phyloP scores from a whole-genome alignment of 2,888 invertebrate species.

The Volucella zonaria region DNA sequence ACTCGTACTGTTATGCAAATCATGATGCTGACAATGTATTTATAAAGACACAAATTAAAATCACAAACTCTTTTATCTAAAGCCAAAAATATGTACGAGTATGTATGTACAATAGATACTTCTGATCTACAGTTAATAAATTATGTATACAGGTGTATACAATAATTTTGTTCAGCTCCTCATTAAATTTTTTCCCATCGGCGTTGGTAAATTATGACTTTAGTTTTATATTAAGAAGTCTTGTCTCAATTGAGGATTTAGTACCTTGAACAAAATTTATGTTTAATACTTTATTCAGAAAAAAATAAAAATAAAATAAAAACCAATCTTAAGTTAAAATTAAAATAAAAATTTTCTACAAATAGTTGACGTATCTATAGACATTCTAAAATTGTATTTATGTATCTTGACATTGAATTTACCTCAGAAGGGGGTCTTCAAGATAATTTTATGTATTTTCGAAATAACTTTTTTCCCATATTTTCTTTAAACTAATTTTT shows the following conservation, averaged over 20 bases:
- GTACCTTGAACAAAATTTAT: neutral
- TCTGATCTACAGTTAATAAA: constrained; percentile 50
- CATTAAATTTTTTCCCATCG: neutral
- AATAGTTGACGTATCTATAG: constrained; percentile 31
- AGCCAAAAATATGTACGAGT: constrained; percentile 30
- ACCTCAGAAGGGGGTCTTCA: constrained; percentile 22
- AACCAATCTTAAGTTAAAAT: constrained; percentile 1
- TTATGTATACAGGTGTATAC: constrained; percentile 58
- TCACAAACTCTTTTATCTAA: constrained; percentile 54
- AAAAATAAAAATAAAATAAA: neutral
- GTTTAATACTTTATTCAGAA: neutral
- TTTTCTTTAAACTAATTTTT: constrained; percentile 37
- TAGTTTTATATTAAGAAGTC: constrained; percentile 31
- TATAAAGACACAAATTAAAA: neutral
- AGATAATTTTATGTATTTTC: neutral
- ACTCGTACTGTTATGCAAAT: constrained; percentile 43
- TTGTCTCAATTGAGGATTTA: constrained; percentile 11
- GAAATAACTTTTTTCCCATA: constrained; percentile 22
- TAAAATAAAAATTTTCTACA: constrained; percentile 5
- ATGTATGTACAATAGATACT: constrained; percentile 27
- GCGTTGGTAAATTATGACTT: constrained; percentile 49
- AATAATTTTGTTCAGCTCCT: constrained; percentile 32
- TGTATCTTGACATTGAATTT: constrained; percentile 69
- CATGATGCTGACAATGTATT: constrained; percentile 26
- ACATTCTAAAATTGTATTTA: constrained; percentile 29